phyloP scores from a whole-genome alignment of 37 sponge, comb jelly and placozoan genomes.

The Tethya wilhelma region DNA sequence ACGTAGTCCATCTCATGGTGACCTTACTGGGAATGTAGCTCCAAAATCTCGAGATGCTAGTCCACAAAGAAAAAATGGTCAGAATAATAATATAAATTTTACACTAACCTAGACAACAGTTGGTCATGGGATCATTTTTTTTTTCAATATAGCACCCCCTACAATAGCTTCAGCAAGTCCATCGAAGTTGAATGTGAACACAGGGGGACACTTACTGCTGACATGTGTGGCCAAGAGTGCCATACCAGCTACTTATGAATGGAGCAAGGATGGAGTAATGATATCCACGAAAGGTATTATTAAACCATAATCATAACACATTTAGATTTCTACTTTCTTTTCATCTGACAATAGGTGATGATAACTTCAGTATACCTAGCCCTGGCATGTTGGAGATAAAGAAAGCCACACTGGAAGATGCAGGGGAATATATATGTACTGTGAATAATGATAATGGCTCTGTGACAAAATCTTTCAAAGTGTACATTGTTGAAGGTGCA shows the following conservation, averaged over 20 bases:
- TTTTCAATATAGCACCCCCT: too few relatives aligned
- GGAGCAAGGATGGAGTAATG: constrained; percentile 32
- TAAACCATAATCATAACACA: neutral
- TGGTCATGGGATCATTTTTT: too few relatives aligned
- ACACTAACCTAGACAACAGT: too few relatives aligned
- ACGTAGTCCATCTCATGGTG: too few relatives aligned
- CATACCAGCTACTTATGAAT: constrained; percentile 15
- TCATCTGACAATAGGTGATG: neutral
- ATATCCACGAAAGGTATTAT: constrained; percentile 23
- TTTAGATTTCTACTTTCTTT: neutral
- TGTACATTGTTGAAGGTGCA: neutral
- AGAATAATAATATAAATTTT: too few relatives aligned
- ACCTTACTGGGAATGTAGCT: too few relatives aligned
- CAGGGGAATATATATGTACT: constrained; percentile 39
- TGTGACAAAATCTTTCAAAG: neutral
- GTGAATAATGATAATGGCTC: constrained; percentile 10
- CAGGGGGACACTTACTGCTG: neutral
- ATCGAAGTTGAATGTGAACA: neutral
- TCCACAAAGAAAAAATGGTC: too few relatives aligned
- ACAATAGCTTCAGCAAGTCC: constrained; percentile 39
- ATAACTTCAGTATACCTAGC: constrained; percentile 12
- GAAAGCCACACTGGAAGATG: constrained; percentile 6
- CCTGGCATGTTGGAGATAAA: constrained; percentile 46
- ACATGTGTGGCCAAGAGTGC: constrained; percentile 11
- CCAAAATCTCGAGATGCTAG: too few relatives aligned